Evolutionary conservation across 1,140 invertebrate genomes (phyloP), one percentile per base, ranked within the genome.

Genomic region (Pinna nobilis): DNA sequence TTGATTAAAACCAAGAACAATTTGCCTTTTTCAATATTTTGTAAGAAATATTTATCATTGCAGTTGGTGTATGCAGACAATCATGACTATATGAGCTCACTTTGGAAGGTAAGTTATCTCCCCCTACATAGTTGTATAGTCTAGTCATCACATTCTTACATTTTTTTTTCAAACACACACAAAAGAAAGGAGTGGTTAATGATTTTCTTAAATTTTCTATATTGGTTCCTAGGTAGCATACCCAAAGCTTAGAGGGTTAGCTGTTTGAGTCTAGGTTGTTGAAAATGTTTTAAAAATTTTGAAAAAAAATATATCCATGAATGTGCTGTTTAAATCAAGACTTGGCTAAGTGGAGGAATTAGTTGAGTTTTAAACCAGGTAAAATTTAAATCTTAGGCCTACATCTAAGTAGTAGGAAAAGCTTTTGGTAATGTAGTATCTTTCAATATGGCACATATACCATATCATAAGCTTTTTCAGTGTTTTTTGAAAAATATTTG

Each of bases 11-110:
- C n/a, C n/a, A n/a, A n/a, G n/a, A n/a, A n/a, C n/a, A n/a, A n/a
- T n/a, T n/a, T n/a, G n/a, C n/a, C n/a, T n/a, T n/a, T n/a, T n/a
- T n/a, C n/a, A n/a, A n/a, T n/a, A n/a, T n/a, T n/a, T n/a, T n/a
- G n/a, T n/a, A n/a, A n/a, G n/a, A n/a, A n/a, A n/a, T n/a, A 25
- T 63, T 63, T 20, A 20, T 11, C 59, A 30, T 78, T 81, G 18
- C 78, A 84, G 84, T 37, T 86, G n/a, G 39, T 84, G 18, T 84
- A 80, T 65, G 73, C 77, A 32, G 82, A 82, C 23, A 66, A 74
- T 23, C 81, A 84, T 69, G 82, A 80, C 18, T 86, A 84, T 57
- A 70, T 70, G 18, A 85, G 82, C 70, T 73, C 78, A 50, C 66
- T 74, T 9, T 86, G 84, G 84, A 72, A 79, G 76, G 82, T 83